Evolutionary conservation across 2,797 vertebrate species (phyloP).

Genomic region (Ctenopoma multispine): DNA sequence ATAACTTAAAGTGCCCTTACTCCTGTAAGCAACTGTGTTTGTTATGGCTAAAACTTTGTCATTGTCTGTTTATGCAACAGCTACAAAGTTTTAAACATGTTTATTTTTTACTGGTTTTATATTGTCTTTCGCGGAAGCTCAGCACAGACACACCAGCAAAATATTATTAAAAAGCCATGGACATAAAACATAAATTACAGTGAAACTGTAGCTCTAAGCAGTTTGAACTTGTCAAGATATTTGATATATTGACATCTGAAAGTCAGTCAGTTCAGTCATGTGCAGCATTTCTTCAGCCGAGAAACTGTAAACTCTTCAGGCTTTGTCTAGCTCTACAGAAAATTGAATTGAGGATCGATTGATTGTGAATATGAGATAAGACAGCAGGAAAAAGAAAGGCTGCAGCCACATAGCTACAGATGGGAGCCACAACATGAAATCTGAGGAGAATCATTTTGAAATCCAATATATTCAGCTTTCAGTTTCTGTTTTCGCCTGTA

Average conservation of each 20-base stretch:
- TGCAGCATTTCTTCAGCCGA: slow-evolving; percentile 42
- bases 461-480: neutral
- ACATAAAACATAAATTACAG: neutral
- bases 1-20: no score
- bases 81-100: slow-evolving; percentile 19
- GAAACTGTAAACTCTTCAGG: slow-evolving; percentile 34
- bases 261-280: slow-evolving; percentile 23
- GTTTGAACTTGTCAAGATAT: slow-evolving; percentile 21
- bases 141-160: slow-evolving; percentile 1
- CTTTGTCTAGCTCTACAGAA: slow-evolving; percentile 24
- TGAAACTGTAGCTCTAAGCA: slow-evolving; percentile 19
- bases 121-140: neutral
- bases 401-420: slow-evolving; percentile 9
- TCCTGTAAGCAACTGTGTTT: no score
- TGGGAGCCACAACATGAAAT: neutral
- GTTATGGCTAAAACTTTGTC: no score
- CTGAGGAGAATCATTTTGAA: neutral
- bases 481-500: slow-evolving; percentile 8
- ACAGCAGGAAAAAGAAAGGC: slow-evolving; percentile 16
- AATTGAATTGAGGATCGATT: neutral
- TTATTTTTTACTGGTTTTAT: slow-evolving; percentile 5
- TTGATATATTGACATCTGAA: slow-evolving; percentile 35
- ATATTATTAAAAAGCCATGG: slow-evolving; percentile 19
- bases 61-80: neutral
- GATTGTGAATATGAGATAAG: neutral